Evolutionary conservation across 2,797 vertebrate species (phyloP), one percentile per base, ranked within the genome.

Genomic region (Orientallactaga sibirica): DNA sequence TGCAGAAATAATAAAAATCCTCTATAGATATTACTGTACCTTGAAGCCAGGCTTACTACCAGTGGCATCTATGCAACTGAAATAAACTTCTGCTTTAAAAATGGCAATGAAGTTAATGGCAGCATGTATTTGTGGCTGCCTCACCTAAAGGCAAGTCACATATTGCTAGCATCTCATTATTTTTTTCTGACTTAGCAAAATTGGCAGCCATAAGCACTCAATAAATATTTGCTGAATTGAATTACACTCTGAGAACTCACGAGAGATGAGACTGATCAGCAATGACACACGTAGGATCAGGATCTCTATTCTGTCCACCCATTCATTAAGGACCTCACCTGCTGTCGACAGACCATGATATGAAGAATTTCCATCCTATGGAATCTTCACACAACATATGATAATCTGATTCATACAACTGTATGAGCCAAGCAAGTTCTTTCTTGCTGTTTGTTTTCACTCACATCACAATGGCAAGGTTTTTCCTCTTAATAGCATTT

Each of bases 151-250:
- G 52, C 70, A 52, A 85, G 87, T 93, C 92, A 88, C 86, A 90
- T 93, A 94, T 92, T 93, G 37, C 81, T 92, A 87, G 94, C 95
- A 97, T 97, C 93, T 96, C 96, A 95, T 95, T 97, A 78, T 73
- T 96, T 93, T 93, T 84, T 93, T 91, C 76, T 85, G 93, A 88
- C 93, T 96, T 88, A 85, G 90, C 43, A 81, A 95, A 96, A 95
- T 95, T 73, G 1, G 81, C 96, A 94, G 89, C 88, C 80, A 75
- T 87, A 95, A 90, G 92, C 91, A 95, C 94, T 95, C 85, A 93
- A 94, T 96, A 96, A 96, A 97, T 97, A 95, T 95, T 95, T 95
- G 96, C 86, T 68, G 86, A 64, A 88, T 78, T 90, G 93, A 95
- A 92, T 27, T 71, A 86, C 95, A 96, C 94, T 85, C 93, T 78